These are phyloP conservation scores for Myrmecophaga tridactyla DNA, from an alignment of 2,113 vertebrate species.

Conservation along the genomic window DNA sequence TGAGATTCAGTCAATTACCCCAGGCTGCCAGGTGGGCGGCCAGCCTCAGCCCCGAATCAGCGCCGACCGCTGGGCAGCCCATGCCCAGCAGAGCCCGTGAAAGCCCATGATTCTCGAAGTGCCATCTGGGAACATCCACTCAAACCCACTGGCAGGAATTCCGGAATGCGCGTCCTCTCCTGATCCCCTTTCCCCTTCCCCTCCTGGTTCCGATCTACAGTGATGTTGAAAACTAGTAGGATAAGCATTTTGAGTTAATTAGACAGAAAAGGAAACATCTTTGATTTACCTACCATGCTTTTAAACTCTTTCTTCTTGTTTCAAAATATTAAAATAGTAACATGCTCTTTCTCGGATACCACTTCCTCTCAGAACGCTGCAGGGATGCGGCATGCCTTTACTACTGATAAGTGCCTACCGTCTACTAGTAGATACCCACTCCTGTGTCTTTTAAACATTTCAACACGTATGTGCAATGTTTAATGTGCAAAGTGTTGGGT, in stretches of 20 bases:
- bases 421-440: background rate
- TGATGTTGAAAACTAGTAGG: background rate
- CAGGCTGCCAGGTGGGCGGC: background rate
- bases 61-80: background rate
- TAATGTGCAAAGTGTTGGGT: background rate
- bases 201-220: background rate
- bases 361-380: background rate
- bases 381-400: fast-evolving
- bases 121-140: background rate
- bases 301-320: background rate
- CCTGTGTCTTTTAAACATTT: background rate
- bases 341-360: background rate
- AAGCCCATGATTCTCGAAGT: background rate
- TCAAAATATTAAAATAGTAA: background rate
- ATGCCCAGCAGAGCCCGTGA: too few relatives aligned
- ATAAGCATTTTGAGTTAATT: background rate
- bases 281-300: background rate
- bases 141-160: background rate
- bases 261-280: background rate
- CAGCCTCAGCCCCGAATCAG: background rate
- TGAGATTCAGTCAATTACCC: background rate
- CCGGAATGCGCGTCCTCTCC: background rate
- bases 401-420: background rate
- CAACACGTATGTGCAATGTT: background rate
- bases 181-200: too few relatives aligned